Evolutionary conservation across 2,888 invertebrate species (phyloP), one percentile per base, ranked within the genome.

Genomic region (Dasypogon diadema): DNA sequence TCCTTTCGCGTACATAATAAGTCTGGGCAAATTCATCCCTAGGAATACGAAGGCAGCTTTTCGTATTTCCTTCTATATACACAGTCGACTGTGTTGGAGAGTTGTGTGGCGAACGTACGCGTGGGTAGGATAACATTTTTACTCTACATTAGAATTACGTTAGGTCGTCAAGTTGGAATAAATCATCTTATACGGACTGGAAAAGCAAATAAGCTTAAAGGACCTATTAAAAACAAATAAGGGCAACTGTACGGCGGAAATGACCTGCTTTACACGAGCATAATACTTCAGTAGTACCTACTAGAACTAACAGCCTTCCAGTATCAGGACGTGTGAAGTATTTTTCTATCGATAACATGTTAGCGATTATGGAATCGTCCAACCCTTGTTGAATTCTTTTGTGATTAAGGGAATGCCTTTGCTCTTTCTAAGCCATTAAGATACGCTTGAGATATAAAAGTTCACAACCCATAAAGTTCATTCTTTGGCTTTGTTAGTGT

Each of bases 131-230:
- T 18, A 37, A n/a, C 1, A 8, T 10, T 2, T 48, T 65, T 65
- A 46, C 10, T 21, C 46, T 8, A 26, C 18, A 65, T 65, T 65
- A 46, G 65, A 65, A 65, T 26, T 42, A 65, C 65, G 65, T 65
- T 48, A 24, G 65, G 24, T 65, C 24, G 46, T 18, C 65, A 42
- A 65, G 48, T 65, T 16, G 8, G 48, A 46, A 65, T 48, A 65
- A 65, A 65, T 65, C 65, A 65, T 65, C 24, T 48, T 24, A 46
- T 65, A 65, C 48, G 65, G 48, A 65, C 46, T 48, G 65, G 65
- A 65, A 65, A 46, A 65, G 22, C 65, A 65, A 65, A 65, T 65
- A 65, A 65, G 65, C 65, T 65, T 65, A 65, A 65, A n/a, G 46
- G 48, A 48, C 46, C 65, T 48, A 65, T 65, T 65, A 65, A 65